Conservation (phyloP, 1,140 invertebrate genomes). For the Bradysia coprophila region DNA sequence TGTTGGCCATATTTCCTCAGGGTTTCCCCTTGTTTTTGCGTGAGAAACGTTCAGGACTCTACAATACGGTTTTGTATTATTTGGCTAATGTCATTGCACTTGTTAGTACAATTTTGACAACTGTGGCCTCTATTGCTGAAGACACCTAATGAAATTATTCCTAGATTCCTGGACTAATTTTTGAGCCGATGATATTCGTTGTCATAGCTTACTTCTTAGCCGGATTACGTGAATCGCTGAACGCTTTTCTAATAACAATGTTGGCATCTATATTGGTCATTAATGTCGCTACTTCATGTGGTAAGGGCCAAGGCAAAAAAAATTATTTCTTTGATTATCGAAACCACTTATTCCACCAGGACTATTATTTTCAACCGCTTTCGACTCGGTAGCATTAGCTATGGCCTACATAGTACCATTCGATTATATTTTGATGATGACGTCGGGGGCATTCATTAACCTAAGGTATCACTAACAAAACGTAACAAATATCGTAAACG, state of each 20-base stretch:
- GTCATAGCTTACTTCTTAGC: conserved; percentile 60
- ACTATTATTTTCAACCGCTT: conserved; percentile 60
- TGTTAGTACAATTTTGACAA: conserved; percentile 30
- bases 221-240: conserved; percentile 40
- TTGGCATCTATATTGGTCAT: conserved; percentile 50
- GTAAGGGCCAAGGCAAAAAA: conserved; percentile 32
- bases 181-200: conserved; percentile 59
- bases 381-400: conserved; percentile 57
- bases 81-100: conserved; percentile 50
- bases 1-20: conserved; percentile 56
- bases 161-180: conserved; percentile 56
- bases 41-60: conserved; percentile 60
- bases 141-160: conserved; percentile 6
- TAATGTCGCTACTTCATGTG: conserved; percentile 68
- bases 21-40: conserved; percentile 58
- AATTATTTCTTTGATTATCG: background rate
- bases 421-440: conserved; percentile 74
- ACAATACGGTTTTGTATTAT: conserved; percentile 54
- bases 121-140: background rate
- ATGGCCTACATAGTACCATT: conserved; percentile 74
- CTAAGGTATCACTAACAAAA: conserved; percentile 36
- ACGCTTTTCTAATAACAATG: conserved; percentile 48
- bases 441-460: conserved; percentile 67
- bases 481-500: too few species aligned
- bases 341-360: background rate